Conservation (phyloP, 2,113 vertebrate species). For the western clawed frog (Xenopus tropicalis) region DNA sequence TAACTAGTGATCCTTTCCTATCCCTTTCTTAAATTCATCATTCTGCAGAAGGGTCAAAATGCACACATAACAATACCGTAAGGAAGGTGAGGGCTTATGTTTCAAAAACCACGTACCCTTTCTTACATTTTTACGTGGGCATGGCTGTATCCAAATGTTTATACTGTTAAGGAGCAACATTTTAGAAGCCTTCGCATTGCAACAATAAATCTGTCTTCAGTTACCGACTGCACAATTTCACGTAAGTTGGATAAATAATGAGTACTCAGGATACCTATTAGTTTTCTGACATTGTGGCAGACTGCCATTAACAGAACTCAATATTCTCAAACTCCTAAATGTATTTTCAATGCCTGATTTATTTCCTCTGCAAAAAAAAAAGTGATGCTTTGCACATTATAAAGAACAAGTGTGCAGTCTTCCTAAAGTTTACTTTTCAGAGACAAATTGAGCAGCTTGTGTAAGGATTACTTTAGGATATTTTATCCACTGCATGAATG, state of each 20-base stretch:
- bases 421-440: conserved; percentile 12
- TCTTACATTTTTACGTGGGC: not conserved
- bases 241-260: conserved; percentile 44
- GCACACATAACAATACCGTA: too few relatives aligned
- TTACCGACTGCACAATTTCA: conserved; percentile 42
- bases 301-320: conserved; percentile 44
- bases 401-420: conserved; percentile 7
- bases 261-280: conserved; percentile 43
- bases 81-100: not conserved
- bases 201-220: conserved; percentile 41
- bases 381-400: conserved; percentile 3
- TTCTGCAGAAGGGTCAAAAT: not conserved
- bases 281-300: conserved; percentile 42
- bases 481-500: conserved; percentile 21
- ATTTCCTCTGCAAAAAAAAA: conserved; percentile 25
- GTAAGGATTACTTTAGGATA: conserved; percentile 12
- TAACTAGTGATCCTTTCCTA: not conserved
- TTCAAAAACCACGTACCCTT: too few relatives aligned
- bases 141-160: conserved; percentile 14
- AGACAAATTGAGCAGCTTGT: not conserved
- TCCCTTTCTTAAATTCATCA: too few relatives aligned
- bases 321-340: conserved; percentile 41
- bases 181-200: conserved; percentile 37
- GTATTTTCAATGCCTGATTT: conserved; percentile 40
- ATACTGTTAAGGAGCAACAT: conserved; percentile 23